Evolutionary conservation across 2,888 invertebrate genomes (phyloP).

Genomic region (Arctia plantaginis): DNA sequence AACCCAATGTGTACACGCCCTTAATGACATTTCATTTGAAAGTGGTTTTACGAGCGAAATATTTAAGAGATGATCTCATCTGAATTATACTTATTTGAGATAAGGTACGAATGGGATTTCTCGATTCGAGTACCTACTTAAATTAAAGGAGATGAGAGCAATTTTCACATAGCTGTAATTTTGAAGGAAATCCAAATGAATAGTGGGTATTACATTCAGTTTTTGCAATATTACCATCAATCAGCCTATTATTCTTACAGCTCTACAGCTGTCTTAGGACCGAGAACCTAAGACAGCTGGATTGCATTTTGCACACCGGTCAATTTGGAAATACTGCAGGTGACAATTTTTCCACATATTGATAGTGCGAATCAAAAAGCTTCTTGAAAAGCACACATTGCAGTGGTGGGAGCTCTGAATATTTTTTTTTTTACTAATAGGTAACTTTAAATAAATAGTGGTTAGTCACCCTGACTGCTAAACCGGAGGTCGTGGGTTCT

Average conservation of each 20-base stretch:
- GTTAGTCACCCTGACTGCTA: too few species aligned
- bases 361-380: too few species aligned
- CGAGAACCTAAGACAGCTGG: too few species aligned
- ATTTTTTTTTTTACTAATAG: too few species aligned
- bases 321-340: too few species aligned
- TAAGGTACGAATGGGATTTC: conserved; percentile 11
- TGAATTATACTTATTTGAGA: conserved; percentile 6
- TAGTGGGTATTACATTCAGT: background rate
- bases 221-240: background rate
- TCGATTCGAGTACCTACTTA: background rate
- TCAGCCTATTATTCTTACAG: background rate
- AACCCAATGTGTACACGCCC: background rate
- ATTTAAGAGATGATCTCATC: conserved; percentile 12
- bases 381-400: too few species aligned
- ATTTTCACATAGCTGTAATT: background rate
- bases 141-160: background rate
- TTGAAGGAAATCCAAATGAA: background rate
- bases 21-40: conserved; percentile 9
- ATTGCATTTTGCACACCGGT: too few species aligned
- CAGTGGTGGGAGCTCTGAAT: too few species aligned
- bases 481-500: too few species aligned
- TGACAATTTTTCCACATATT: too few species aligned
- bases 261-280: background rate
- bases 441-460: too few species aligned
- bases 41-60: conserved; percentile 9